These are phyloP conservation scores for Passer montanus DNA, from an alignment of 2,113 vertebrate genomes.

Conservation along the genomic window DNA sequence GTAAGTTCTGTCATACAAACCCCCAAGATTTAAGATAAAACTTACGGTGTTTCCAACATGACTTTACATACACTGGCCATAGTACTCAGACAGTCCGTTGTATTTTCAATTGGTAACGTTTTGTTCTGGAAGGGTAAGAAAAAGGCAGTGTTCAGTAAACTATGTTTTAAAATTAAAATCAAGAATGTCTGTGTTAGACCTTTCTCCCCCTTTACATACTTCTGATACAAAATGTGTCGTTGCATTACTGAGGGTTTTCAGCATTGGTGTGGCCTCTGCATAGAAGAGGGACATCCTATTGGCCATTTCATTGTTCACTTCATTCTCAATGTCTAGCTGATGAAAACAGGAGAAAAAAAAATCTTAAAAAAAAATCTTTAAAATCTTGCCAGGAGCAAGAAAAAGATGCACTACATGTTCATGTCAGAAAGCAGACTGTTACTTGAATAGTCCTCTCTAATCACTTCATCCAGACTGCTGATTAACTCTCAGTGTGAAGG, in stretches of 20 bases:
- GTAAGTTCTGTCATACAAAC: neutral
- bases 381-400: neutral
- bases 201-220: constrained; percentile 71
- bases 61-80: constrained; percentile 99
- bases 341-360: constrained; percentile 34
- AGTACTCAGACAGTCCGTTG: constrained; percentile 96
- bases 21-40: neutral
- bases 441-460: neutral
- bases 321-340: constrained; percentile 94
- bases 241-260: constrained; percentile 96
- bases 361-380: neutral
- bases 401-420: neutral
- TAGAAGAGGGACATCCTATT: constrained; percentile 99
- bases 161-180: neutral
- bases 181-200: neutral
- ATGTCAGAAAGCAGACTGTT: neutral
- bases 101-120: constrained; percentile 96
- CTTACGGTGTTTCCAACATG: constrained; percentile 99
- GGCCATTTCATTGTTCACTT: constrained; percentile 99
- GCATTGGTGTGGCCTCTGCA: constrained; percentile 96
- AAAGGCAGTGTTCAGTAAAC: neutral
- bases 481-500: neutral
- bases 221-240: constrained; percentile 96
- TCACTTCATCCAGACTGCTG: neutral
- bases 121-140: constrained; percentile 84